Percentiles rank a stretch among this genome's conserved stretches.
Evolutionary conservation across 2,888 invertebrate genomes (phyloP).

Genomic region (Cheilosia urbana): DNA sequence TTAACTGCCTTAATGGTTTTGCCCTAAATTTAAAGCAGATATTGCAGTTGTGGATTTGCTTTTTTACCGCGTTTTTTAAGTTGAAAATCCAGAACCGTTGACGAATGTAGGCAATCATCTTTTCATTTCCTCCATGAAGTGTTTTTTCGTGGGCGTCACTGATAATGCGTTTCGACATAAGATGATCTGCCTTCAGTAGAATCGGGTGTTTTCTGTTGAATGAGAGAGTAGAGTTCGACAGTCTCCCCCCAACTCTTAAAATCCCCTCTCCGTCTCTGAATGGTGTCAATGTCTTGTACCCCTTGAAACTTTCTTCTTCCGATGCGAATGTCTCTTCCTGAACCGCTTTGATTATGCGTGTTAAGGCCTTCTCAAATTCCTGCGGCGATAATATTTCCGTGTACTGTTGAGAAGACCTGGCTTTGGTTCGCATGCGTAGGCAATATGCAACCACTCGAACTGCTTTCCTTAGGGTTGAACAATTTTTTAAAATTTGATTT

Average conservation of each 20-base stretch:
- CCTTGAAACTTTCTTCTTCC: background rate
- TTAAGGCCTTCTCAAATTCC: constrained; percentile 1
- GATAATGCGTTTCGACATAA: background rate
- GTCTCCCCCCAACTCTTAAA: background rate
- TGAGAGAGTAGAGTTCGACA: background rate
- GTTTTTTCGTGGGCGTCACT: background rate
- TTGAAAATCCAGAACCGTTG: constrained; percentile 1
- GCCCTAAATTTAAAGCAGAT: background rate
- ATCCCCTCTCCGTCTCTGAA: background rate
- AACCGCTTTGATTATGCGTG: background rate
- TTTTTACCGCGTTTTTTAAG: background rate
- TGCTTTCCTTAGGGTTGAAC: background rate
- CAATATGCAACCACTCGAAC: background rate
- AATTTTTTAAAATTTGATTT: background rate
- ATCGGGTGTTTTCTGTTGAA: constrained; percentile 4
- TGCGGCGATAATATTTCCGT: background rate
- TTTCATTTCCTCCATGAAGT: background rate
- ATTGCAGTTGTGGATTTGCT: constrained; percentile 6
- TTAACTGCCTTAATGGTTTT: constrained; percentile 56
- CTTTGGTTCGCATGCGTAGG: background rate
- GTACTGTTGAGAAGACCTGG: background rate
- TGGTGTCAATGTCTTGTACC: background rate
- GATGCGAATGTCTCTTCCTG: background rate
- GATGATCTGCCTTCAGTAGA: background rate
- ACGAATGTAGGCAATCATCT: background rate